phyloP scores from a whole-genome alignment of 2,797 vertebrate genomes.

The Otolemur crassicaudatus region DNA sequence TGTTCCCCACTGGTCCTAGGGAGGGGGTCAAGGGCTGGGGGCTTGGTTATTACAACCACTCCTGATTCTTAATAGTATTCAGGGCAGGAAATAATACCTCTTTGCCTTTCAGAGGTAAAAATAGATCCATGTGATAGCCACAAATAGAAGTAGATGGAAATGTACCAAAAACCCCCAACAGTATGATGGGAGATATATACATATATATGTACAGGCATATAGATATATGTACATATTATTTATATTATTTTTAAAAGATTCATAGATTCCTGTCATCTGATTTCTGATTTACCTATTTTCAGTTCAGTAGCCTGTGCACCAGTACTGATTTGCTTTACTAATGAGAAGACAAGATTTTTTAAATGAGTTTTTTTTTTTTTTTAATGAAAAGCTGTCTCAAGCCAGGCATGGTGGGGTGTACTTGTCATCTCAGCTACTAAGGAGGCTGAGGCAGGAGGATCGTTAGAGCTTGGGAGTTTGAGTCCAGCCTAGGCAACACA shows the following conservation, averaged over 20 bases:
- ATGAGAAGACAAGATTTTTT: not conserved
- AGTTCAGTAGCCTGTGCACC: not conserved
- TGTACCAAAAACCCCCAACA: not conserved
- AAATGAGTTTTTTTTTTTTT: not conserved
- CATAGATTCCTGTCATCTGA: not conserved
- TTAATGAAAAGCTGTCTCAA: not conserved
- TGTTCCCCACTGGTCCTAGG: too few relatives aligned
- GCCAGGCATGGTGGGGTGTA: not conserved
- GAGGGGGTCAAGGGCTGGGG: too few relatives aligned
- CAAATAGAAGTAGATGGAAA: not conserved
- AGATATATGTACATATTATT: too few relatives aligned
- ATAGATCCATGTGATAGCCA: not conserved
- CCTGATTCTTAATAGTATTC: not conserved
- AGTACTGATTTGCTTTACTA: not conserved
- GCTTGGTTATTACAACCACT: not conserved
- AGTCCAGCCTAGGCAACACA: not conserved
- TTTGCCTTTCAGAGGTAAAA: not conserved
- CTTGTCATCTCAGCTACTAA: not conserved
- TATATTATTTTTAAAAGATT: not conserved
- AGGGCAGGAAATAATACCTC: not conserved
- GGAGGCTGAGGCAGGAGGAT: not conserved
- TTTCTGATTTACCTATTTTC: not conserved
- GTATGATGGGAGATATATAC: not conserved
- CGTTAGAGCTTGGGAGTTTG: not conserved
- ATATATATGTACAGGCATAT: fast-evolving